Base-by-base conservation (phyloP, 2,797 vertebrate genomes). In the Gymnodraco acuticeps region DNA sequence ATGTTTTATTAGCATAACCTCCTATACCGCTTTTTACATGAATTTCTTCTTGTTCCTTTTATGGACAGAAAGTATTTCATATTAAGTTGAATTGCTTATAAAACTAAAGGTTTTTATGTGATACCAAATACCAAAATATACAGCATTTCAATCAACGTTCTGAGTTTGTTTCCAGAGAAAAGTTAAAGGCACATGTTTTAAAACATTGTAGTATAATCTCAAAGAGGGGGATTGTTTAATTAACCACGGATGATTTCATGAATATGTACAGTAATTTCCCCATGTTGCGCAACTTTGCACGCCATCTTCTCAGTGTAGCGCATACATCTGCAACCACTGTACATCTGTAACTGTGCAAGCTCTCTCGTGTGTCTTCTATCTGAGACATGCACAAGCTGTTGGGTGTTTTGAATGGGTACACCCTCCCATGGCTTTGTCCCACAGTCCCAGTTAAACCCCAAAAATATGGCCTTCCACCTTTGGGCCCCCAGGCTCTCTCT, bases 361-460 rank as follows among this genome's bases (percentile, higher is more conserved):
- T 63, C 11, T 52, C 14, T 23, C 51, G 23, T 66, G 43, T 31
- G 31, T 50, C 33, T 50, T 41, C 14, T 47, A 64, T 13, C 14
- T 64, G 66, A 78, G 77, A 72, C 54, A 45, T 58, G 48, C 75
- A 45, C 15, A 56, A 74, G 54, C 69, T 82, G 76, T 69, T 78
- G 67, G 59, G 58, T 76, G 45, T 76, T 76, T 83, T 63, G 27
- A 75, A 15, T 47, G 20, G 58, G 43, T n/a, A 42, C n/a, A 63
- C 9, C 19, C 16, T 66, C 47, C 42, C 52, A 10, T 50, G 19
- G 27, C 54, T 75, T 69, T 53, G 56, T 27, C 31, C 15, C 62
- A 45, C 41, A 10, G 70, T 64, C 48, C n/a, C 51, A 43, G 52
- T 54, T 80, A 51, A 52, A 41, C n/a, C 13, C 20, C 11, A 9